These are phyloP conservation scores for Apogon talboti DNA, from an alignment of 2,797 vertebrate species.

Conservation along the genomic window DNA sequence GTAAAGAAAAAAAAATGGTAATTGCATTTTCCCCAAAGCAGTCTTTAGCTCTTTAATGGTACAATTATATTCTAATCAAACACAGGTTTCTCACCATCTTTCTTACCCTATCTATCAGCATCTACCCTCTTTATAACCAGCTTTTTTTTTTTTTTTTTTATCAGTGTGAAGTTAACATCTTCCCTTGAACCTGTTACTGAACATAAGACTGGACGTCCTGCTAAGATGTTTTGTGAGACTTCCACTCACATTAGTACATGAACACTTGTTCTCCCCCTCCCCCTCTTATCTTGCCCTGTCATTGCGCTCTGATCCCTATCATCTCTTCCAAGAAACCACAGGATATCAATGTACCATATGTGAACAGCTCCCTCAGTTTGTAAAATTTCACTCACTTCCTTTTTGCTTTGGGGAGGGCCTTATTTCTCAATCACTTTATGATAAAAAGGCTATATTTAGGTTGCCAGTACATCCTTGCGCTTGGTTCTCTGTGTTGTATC, in stretches of 20 bases:
- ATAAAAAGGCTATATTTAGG: conserved; percentile 55
- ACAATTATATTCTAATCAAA: background rate
- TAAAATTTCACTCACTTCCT: conserved; percentile 23
- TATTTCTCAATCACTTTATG: conserved; percentile 48
- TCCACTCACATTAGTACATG: conserved; percentile 2
- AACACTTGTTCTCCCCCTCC: background rate
- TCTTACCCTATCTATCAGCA: background rate
- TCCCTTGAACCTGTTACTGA: background rate
- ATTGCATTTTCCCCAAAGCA: background rate
- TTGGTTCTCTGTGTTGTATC: background rate
- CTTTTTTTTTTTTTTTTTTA: background rate
- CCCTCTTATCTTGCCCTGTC: conserved; percentile 11
- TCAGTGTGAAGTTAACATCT: background rate
- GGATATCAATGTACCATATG: conserved; percentile 65
- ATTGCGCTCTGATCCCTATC: conserved; percentile 33
- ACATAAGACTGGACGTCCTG: background rate
- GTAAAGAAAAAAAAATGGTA: background rate
- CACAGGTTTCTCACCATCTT: background rate
- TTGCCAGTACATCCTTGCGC: conserved; percentile 21
- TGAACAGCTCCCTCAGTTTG: conserved; percentile 12
- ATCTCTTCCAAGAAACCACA: conserved; percentile 64
- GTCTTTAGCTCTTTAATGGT: background rate
- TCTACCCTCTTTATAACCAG: background rate
- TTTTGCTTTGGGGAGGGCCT: conserved; percentile 36
- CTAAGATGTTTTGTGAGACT: conserved; percentile 17